Percentiles rank a stretch among this genome's conserved stretches.
phyloP scores from a whole-genome alignment of 2,113 vertebrate species.

The Sialia sialis region DNA sequence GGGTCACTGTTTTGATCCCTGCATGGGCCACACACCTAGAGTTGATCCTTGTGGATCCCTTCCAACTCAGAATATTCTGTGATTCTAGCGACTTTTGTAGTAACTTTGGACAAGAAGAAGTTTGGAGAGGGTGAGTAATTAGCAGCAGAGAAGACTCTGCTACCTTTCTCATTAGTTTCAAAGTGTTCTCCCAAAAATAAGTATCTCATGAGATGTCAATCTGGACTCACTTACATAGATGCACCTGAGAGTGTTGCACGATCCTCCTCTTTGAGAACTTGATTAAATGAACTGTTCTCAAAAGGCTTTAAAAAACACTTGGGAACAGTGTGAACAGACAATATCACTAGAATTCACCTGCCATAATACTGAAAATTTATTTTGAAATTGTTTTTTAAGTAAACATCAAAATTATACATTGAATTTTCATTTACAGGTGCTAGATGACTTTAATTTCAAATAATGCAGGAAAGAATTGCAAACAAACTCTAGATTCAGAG shows the following conservation, averaged over 20 bases:
- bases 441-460: neutral
- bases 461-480: neutral
- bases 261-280: neutral
- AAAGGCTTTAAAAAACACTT: neutral
- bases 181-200: neutral
- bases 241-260: neutral
- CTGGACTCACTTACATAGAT: neutral
- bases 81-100: neutral
- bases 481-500: slow-evolving; percentile 1
- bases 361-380: neutral
- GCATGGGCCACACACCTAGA: rapidly evolving
- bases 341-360: neutral
- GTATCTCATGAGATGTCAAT: neutral
- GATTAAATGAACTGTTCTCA: neutral
- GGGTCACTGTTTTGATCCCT: rapidly evolving
- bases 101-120: neutral
- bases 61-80: neutral
- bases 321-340: neutral
- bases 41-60: neutral
- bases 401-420: neutral
- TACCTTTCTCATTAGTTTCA: neutral
- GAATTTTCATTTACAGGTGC: neutral
- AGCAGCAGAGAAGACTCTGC: neutral
- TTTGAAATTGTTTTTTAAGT: slow-evolving; percentile 29
- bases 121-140: neutral